Conservation (phyloP, 2,113 vertebrate genomes). For the Felis chaus region DNA sequence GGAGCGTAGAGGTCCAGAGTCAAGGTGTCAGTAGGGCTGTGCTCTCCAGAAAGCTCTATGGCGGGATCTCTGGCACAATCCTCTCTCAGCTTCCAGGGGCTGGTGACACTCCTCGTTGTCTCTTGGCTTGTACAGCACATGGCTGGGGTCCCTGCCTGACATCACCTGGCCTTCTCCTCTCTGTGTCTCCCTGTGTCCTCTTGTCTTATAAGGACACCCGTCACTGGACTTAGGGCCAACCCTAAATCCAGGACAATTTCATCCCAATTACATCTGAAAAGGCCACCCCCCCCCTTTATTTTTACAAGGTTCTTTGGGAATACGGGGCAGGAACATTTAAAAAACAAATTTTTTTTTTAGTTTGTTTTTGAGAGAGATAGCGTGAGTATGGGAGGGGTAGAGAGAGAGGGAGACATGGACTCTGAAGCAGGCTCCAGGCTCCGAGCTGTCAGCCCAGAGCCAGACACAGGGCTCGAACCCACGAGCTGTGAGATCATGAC, state of each 20-base stretch:
- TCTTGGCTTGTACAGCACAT: rapidly evolving
- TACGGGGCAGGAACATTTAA: no score
- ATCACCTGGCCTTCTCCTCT: background rate
- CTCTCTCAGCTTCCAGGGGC: background rate
- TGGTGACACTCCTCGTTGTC: rapidly evolving
- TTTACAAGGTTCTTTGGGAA: no score
- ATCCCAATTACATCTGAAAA: background rate
- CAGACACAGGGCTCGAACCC: no score
- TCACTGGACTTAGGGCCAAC: background rate
- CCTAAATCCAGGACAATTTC: background rate
- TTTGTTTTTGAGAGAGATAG: no score
- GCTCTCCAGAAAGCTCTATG: no score
- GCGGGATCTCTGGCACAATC: background rate
- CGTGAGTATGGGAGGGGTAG: no score
- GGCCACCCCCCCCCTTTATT: background rate
- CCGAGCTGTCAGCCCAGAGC: no score
- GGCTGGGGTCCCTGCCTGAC: background rate
- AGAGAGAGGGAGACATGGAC: no score
- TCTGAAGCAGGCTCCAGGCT: no score
- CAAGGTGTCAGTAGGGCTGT: no score
- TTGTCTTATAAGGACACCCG: background rate
- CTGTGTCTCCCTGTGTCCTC: background rate
- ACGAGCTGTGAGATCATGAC: no score
- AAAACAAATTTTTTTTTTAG: no score
- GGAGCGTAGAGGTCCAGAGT: background rate